Base-by-base conservation (phyloP, 2,113 vertebrate species). In the Loxodonta africana region DNA sequence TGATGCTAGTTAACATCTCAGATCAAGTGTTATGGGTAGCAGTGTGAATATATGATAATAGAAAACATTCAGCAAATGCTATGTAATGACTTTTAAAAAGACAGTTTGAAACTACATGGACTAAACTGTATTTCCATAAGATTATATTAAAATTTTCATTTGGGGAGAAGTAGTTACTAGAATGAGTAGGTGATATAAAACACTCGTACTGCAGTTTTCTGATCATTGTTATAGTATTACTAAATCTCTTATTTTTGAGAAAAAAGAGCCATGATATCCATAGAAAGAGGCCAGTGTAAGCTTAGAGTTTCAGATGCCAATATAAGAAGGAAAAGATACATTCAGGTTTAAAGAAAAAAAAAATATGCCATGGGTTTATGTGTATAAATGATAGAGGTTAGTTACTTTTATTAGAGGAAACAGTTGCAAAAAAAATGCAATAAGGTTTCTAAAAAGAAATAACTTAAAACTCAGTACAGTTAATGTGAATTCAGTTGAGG, bases 61-160 rank as follows among this genome's bases (percentile, higher is more conserved):
- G 26, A 92, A 88, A 87, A 90, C 8, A 76, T 90, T 95, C 10
- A 78, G 20, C n/a, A 94, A 77, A 74, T 95, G 76, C 77, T 92
- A 69, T 74, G 8, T 62, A 74, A 33, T 87, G 37, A 0, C 41
- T 82, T 95, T 91, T 30, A 77, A 82, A 78, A 20, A 57, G 15
- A 85, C 3, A 25, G 5, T 77, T 92, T 94, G 62, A 51, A 69
- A 71, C 53, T 44, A 88, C 3, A 26, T 41, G 10, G 53, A 90
- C 23, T 92, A 28, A 73, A 78, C 28, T 71, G 4, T 80, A 67
- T 89, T 67, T 46, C 53, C 46, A 8, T 92, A 71, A 85, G 0
- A n/a, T 89, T 92, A 80, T 91, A 94, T 82, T 94, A 88, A 93
- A 46, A 63, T 69, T 2, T 1, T 33, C 9, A 37, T 88, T 89